Evolutionary conservation across 1,140 invertebrate species (phyloP), one percentile per base, ranked within the genome.

Genomic region (Proctacanthus coquilletti): DNA sequence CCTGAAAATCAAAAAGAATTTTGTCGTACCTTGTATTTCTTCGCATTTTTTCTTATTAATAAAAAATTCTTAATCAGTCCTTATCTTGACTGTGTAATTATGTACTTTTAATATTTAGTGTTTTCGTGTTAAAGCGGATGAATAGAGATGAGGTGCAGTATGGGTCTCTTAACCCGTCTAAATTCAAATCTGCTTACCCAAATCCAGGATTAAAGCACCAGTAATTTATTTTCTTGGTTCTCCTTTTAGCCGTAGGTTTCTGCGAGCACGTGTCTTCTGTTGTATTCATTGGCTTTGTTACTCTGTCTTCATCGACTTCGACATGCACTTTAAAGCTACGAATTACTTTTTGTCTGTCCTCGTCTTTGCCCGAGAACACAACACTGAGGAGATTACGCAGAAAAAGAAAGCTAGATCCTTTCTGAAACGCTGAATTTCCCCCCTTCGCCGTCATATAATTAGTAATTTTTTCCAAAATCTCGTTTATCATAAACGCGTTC

Each of bases 191-290:
- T n/a, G n/a, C 41, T 63, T 63, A 78, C 73, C 74, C 82, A 67
- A 88, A 86, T 15, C 86, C 87, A 9, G 94, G 86, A 69, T 84
- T 92, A 43, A 98, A 95, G 65, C 94, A 98, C 92, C 93, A 97
- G 57, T 88, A 95, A 60, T 79, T 85, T 2, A 96, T 65, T 11
- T 85, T 56, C 62, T 80, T 78, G 36, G 77, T 75, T 61, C 59
- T 30, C 54, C 60, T 54, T 64, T 72, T 4, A 43, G 44, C 37
- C 29, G 46, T 56, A 3, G 41, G 36, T 19, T 39, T 18, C 18
- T 10, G 11, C 23, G 6, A 13, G 34, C 34, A 77, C 61, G 59
- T 45, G 72, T n/a, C n/a, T n/a, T n/a, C n/a, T n/a, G n/a, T n/a
- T n/a, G n/a, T 43, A n/a, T n/a, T n/a, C n/a, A n/a, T 68, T 32